Evolutionary conservation across 2,113 vertebrate species (phyloP).

Genomic region (Proterorhinus semilunaris): DNA sequence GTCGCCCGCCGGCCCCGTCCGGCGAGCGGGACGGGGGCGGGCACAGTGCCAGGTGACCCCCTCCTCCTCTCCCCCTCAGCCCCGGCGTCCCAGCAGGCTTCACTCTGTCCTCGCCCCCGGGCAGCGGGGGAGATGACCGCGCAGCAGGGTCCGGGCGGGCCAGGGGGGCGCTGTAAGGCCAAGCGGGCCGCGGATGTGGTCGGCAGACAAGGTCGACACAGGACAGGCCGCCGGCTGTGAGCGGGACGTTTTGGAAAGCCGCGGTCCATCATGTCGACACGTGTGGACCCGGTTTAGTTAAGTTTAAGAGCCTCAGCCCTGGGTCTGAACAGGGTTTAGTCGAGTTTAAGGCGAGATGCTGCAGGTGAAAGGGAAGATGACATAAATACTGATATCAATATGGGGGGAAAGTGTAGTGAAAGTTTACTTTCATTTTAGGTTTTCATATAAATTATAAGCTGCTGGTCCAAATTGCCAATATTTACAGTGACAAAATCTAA

Average conservation of each 20-base stretch:
- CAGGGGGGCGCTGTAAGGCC: conserved; percentile 55
- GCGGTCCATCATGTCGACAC: neutral
- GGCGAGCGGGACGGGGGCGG: conserved; percentile 44
- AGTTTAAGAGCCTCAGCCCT: too few species aligned
- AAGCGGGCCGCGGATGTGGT: conserved; percentile 53
- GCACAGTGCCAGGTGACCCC: conserved; percentile 60
- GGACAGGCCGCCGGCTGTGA: conserved; percentile 34
- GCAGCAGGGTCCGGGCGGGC: conserved; percentile 50
- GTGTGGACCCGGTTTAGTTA: too few species aligned
- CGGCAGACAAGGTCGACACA: conserved; percentile 55
- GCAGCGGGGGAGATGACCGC: conserved; percentile 58
- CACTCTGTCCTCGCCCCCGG: conserved; percentile 68
- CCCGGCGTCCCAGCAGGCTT: conserved; percentile 53
- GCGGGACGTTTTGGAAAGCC: conserved; percentile 42
- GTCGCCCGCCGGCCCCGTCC: conserved; percentile 53
- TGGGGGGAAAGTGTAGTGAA: too few species aligned
- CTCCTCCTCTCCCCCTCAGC: neutral
- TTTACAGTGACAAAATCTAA: too few species aligned
- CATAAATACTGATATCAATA: too few species aligned
- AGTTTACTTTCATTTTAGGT: too few species aligned
- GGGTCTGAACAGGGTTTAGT: too few species aligned
- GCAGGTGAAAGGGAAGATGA: too few species aligned
- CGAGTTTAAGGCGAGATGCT: too few species aligned
- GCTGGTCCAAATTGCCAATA: too few species aligned
- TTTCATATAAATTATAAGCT: too few species aligned